Evolutionary conservation across 2,797 vertebrate genomes (phyloP).

Genomic region (Borostomias antarcticus): DNA sequence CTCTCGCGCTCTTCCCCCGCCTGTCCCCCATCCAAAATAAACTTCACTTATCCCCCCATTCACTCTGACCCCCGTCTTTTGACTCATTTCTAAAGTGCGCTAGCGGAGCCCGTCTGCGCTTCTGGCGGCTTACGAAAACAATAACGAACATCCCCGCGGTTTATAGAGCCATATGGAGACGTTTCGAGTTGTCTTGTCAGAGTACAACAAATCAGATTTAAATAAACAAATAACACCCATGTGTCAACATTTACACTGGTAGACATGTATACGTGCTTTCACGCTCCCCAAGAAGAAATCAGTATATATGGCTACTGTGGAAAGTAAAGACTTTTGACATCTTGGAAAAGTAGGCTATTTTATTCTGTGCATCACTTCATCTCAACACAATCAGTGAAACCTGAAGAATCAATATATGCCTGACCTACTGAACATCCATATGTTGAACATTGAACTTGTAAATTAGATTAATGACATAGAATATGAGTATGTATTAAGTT

Average conservation of each 20-base stretch:
- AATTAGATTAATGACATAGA: slow-evolving; percentile 9
- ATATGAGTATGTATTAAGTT: not conserved
- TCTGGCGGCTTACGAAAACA: not conserved
- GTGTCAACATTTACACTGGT: too few relatives aligned
- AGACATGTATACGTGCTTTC: too few relatives aligned
- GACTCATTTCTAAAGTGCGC: slow-evolving; percentile 19
- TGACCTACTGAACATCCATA: slow-evolving; percentile 16
- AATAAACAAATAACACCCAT: not conserved
- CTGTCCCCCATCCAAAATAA: slow-evolving; percentile 66
- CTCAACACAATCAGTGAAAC: slow-evolving; percentile 12
- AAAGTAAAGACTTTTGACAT: not conserved
- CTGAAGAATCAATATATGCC: slow-evolving; percentile 6
- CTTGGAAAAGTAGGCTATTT: slow-evolving; percentile 41
- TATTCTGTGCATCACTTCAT: slow-evolving; percentile 22
- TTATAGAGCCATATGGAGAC: not conserved
- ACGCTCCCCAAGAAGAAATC: not conserved
- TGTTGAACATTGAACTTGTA: not conserved
- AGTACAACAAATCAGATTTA: not conserved
- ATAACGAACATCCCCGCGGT: not conserved
- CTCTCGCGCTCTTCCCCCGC: slow-evolving; percentile 23
- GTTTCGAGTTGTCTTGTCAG: not conserved
- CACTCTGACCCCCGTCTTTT: slow-evolving; percentile 29
- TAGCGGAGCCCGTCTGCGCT: not conserved
- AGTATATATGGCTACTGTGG: not conserved
- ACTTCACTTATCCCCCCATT: slow-evolving; percentile 60